phyloP scores from a whole-genome alignment of 2,888 invertebrate species.

The Synanthedon myopaeformis region DNA sequence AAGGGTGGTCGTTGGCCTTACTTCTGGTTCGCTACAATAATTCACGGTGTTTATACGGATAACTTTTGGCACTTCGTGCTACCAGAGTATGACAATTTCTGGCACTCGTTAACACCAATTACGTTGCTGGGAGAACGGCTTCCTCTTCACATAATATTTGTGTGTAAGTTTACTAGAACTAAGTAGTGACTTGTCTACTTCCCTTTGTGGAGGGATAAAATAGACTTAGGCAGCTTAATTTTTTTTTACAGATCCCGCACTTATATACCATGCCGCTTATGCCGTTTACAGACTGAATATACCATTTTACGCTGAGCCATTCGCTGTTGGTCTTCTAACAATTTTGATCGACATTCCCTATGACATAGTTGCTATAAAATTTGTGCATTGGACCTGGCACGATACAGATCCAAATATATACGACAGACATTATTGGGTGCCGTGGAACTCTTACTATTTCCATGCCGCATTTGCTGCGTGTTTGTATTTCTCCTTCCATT shows the following conservation, averaged over 20 bases:
- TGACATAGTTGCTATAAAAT: constrained; percentile 82
- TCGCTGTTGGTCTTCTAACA: constrained; percentile 77
- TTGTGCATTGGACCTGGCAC: constrained; percentile 89
- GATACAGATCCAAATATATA: constrained; percentile 77
- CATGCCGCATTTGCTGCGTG: constrained; percentile 81
- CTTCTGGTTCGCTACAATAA: constrained; percentile 78
- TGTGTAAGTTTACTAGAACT: constrained; percentile 70
- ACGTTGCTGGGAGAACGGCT: constrained; percentile 78
- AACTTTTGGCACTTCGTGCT: constrained; percentile 78
- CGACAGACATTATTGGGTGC: constrained; percentile 85
- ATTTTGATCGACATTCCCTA: constrained; percentile 83
- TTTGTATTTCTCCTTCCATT: constrained; percentile 77
- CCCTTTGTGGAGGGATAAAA: neutral
- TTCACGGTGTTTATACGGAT: constrained; percentile 77
- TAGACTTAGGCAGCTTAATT: neutral
- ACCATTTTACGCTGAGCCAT: constrained; percentile 71
- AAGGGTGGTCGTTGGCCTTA: constrained; percentile 81
- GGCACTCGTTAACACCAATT: constrained; percentile 83
- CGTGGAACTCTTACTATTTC: constrained; percentile 88
- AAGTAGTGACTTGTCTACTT: too few relatives aligned
- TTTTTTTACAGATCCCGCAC: constrained; percentile 66
- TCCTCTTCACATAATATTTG: constrained; percentile 78
- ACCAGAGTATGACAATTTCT: constrained; percentile 84
- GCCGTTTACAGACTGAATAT: constrained; percentile 68
- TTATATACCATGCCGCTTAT: constrained; percentile 71